Conservation (phyloP, 2,113 vertebrate species). For the Phodopus roborovskii region DNA sequence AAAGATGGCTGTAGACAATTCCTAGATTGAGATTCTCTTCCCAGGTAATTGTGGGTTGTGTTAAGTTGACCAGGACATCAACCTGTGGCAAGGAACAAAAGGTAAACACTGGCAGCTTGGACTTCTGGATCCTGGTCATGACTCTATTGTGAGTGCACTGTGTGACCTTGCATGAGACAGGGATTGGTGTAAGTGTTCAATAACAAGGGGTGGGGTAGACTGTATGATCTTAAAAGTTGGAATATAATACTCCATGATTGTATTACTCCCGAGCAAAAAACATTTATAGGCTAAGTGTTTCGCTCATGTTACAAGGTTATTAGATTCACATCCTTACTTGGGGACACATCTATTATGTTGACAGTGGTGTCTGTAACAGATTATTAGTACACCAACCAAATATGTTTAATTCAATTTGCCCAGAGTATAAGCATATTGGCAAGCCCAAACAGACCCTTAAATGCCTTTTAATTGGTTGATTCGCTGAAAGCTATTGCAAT, state of each 20-base stretch:
- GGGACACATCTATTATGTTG: slow-evolving; percentile 49
- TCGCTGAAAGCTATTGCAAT: background rate
- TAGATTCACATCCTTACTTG: slow-evolving; percentile 59
- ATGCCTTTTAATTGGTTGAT: slow-evolving; percentile 48
- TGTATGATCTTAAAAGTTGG: background rate
- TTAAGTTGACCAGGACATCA: background rate
- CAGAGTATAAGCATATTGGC: background rate
- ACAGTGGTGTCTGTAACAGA: background rate
- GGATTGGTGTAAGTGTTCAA: background rate
- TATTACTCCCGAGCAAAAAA: slow-evolving; percentile 54
- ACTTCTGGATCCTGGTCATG: background rate
- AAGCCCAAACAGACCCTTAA: slow-evolving; percentile 54
- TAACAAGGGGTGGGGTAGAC: background rate
- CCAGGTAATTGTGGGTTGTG: background rate
- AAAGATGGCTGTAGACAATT: too few species aligned
- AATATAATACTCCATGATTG: slow-evolving; percentile 17
- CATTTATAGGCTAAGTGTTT: slow-evolving; percentile 55
- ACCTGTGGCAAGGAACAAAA: background rate
- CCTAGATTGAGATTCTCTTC: background rate
- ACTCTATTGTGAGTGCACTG: background rate
- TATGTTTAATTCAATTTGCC: slow-evolving; percentile 55
- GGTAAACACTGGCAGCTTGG: background rate
- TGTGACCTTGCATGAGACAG: background rate
- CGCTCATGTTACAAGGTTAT: slow-evolving; percentile 63
- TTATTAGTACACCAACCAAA: slow-evolving; percentile 36